These are phyloP conservation scores for Lucilia cuprina DNA, from an alignment of 1,140 invertebrate genomes.

Conservation along the genomic window DNA sequence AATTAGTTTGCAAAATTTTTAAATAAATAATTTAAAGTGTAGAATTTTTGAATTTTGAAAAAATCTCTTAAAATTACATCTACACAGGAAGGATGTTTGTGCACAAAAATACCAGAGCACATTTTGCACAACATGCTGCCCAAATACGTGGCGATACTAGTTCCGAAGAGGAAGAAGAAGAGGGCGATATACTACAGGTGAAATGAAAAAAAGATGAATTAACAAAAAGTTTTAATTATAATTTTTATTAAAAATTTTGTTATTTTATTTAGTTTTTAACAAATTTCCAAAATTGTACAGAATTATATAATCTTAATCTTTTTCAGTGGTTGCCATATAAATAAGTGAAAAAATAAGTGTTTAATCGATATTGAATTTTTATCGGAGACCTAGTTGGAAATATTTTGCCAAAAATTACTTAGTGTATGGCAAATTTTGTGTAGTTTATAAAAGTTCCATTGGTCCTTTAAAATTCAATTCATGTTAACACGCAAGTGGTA, in stretches of 20 bases:
- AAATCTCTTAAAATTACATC: not conserved
- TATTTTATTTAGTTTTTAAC: not conserved
- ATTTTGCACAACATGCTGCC: conserved; percentile 58
- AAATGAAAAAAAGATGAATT: conserved; percentile 36
- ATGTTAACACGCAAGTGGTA: no score
- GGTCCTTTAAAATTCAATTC: no score
- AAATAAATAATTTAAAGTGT: not conserved
- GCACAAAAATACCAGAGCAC: conserved; percentile 51
- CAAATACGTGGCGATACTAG: conserved; percentile 51
- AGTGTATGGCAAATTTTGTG: no score
- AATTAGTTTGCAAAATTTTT: not conserved
- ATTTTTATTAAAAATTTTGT: not conserved
- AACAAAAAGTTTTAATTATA: not conserved
- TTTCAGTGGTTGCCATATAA: not conserved
- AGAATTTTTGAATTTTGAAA: conserved; percentile 16
- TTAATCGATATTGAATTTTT: not conserved
- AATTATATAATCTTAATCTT: conserved; percentile 7
- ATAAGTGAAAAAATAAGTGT: not conserved
- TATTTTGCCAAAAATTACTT: no score
- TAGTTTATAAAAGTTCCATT: no score
- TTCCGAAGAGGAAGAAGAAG: conserved; percentile 58
- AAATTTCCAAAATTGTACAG: not conserved
- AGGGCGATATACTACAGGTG: conserved; percentile 60
- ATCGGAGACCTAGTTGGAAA: no score
- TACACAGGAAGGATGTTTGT: conserved; percentile 49